These are phyloP conservation scores for Cavia porcellus DNA, from an alignment of 2,113 vertebrate species.

Conservation along the genomic window DNA sequence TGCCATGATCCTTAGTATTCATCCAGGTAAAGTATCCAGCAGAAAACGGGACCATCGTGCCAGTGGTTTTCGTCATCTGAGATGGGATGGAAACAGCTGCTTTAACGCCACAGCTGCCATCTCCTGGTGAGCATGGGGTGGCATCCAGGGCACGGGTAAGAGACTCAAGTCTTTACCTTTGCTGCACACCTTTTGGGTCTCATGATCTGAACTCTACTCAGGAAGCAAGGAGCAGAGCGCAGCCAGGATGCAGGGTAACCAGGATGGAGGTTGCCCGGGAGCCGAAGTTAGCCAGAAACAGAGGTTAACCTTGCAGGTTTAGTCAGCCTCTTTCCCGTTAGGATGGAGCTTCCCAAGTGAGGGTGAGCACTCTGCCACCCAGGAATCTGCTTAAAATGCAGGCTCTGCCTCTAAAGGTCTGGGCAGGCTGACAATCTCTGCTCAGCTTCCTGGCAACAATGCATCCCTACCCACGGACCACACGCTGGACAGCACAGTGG, in stretches of 20 bases:
- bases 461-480: fast-evolving
- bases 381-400: not conserved
- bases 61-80: not conserved
- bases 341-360: not conserved
- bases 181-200: not conserved
- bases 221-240: not conserved
- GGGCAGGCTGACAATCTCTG: no score
- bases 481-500: fast-evolving
- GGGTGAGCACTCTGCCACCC: fast-evolving
- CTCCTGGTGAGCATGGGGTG: not conserved
- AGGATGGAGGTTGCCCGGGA: not conserved
- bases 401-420: fast-evolving
- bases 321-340: fast-evolving
- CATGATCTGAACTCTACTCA: not conserved
- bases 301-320: not conserved
- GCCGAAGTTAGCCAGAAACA: not conserved
- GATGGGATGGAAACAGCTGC: not conserved
- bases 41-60: not conserved
- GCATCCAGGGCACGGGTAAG: fast-evolving
- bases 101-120: not conserved
- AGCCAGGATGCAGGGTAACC: no score
- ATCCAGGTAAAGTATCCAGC: not conserved
- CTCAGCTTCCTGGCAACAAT: fast-evolving
- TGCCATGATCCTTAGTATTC: not conserved
- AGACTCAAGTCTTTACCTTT: fast-evolving